phyloP scores from a whole-genome alignment of 1,140 invertebrate genomes.

The Medauroidea extradentata region DNA sequence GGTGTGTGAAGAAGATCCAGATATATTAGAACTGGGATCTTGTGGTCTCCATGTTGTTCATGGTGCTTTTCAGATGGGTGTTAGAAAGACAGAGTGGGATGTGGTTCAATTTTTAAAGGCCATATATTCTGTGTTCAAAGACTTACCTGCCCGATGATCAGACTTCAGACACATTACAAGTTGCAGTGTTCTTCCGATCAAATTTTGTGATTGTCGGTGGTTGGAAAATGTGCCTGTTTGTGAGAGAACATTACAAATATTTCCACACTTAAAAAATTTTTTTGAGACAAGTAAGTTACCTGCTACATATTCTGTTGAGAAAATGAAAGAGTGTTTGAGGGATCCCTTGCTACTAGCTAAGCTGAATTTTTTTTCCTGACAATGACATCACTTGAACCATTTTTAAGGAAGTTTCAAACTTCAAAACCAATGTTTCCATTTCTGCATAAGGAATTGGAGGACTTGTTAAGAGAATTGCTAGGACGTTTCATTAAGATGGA shows the following conservation, averaged over 20 bases:
- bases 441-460: background rate
- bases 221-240: constrained; percentile 15
- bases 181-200: constrained; percentile 13
- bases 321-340: background rate
- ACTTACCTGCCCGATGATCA: constrained; percentile 13
- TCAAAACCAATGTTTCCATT: constrained; percentile 2
- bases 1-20: constrained; percentile 7
- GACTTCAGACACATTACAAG: constrained; percentile 10
- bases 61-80: constrained; percentile 21
- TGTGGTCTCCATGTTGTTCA: constrained; percentile 23
- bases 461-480: too few species aligned
- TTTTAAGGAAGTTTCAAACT: background rate
- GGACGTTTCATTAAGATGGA: too few species aligned
- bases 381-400: constrained; percentile 1
- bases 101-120: constrained; percentile 8
- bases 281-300: background rate
- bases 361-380: constrained; percentile 1
- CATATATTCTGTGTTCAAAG: constrained; percentile 16
- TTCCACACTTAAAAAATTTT: constrained; percentile 3
- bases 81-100: constrained; percentile 15
- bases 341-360: constrained; percentile 1
- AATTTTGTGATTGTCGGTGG: constrained; percentile 21
- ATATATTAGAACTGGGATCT: constrained; percentile 18
- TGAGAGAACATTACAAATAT: background rate
- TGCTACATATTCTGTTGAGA: too few species aligned